Evolutionary conservation across 2,797 vertebrate species (phyloP).

Genomic region (Varecia variegata): DNA sequence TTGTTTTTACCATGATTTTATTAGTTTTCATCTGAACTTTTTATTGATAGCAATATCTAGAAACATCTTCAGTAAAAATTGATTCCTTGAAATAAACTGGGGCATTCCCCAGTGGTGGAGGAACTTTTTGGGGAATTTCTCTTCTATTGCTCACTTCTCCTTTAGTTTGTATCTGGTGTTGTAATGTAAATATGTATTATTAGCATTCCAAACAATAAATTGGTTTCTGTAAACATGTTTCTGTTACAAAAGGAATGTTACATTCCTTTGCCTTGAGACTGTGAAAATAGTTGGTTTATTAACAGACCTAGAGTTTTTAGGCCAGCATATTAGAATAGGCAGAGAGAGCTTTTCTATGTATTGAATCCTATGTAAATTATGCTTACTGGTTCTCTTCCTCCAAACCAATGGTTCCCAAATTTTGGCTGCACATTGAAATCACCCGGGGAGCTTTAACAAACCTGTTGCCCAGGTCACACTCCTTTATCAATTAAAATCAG

Average conservation of each 20-base stretch:
- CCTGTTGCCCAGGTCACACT: neutral
- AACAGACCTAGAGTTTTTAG: neutral
- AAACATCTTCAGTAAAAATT: neutral
- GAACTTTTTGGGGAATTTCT: neutral
- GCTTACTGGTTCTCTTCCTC: neutral
- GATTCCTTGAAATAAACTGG: conserved; percentile 30
- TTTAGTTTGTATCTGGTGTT: neutral
- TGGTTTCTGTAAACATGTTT: neutral
- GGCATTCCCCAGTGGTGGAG: neutral
- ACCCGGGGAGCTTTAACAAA: neutral
- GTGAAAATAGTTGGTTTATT: neutral
- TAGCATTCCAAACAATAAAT: conserved; percentile 1
- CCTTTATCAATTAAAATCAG: neutral
- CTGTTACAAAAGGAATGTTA: neutral
- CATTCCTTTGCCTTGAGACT: conserved; percentile 9
- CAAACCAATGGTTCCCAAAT: neutral
- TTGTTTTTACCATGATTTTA: neutral
- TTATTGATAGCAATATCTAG: neutral
- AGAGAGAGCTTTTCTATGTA: neutral
- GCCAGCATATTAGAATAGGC: neutral
- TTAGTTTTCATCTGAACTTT: neutral
- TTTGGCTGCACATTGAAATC: neutral
- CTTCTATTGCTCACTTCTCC: neutral
- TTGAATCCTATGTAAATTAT: neutral
- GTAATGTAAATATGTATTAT: neutral